A percentile compares a stretch with the other conserved stretches of the same genome.
These are phyloP conservation scores for Brachionus plicatilis DNA, from an alignment of 1,140 invertebrate species.

Conservation along the genomic window DNA sequence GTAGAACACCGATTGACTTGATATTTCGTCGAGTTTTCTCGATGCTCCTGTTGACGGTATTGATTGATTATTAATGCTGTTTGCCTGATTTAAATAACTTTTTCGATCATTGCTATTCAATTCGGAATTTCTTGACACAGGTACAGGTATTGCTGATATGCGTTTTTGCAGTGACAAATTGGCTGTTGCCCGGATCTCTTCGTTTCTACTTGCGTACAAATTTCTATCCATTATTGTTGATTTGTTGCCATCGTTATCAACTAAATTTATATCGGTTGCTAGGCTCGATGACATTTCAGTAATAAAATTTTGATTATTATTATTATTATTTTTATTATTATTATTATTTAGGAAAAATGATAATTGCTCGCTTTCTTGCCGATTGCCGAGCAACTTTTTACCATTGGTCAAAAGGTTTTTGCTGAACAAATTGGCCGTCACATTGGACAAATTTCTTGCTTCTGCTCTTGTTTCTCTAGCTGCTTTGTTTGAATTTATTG, in stretches of 20 bases:
- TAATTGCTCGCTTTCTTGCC: background rate
- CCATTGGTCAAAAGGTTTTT: background rate
- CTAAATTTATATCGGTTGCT: background rate
- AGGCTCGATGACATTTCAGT: conserved; percentile 19
- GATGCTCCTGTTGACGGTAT: background rate
- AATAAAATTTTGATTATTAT: background rate
- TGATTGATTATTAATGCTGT: background rate
- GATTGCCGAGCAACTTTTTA: background rate
- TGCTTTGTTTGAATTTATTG: background rate
- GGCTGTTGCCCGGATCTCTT: background rate
- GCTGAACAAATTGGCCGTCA: background rate
- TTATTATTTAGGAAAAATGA: background rate
- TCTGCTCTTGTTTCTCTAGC: background rate
- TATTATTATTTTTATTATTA: background rate
- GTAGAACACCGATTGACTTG: background rate
- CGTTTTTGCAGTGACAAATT: background rate
- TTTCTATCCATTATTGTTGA: conserved; percentile 3
- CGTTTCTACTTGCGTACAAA: background rate
- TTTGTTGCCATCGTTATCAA: conserved; percentile 20
- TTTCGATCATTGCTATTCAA: background rate
- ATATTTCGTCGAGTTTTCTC: background rate
- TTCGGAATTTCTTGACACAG: background rate
- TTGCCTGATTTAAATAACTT: background rate
- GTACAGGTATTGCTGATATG: conserved; percentile 7
- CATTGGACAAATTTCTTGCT: background rate